A percentile compares a stretch with the other conserved stretches of the same genome.
phyloP scores from a whole-genome alignment of 1,140 invertebrate species.

The Diorhabda elongata region DNA sequence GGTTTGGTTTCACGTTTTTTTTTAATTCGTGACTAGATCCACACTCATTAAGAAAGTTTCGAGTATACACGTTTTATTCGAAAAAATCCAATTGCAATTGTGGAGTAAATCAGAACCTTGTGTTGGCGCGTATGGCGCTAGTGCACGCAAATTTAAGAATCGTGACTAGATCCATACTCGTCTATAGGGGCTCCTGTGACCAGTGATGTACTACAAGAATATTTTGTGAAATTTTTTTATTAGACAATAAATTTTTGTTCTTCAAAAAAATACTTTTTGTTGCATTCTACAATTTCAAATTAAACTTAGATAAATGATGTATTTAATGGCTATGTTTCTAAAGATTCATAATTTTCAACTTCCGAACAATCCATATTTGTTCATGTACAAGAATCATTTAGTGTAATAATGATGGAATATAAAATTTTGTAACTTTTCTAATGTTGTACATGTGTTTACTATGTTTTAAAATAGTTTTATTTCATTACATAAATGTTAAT shows the following conservation, averaged over 20 bases:
- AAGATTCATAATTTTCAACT: too few species aligned
- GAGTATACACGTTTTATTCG: neutral
- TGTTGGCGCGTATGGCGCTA: slow-evolving; percentile 74
- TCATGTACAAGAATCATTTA: too few species aligned
- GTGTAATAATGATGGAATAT: too few species aligned
- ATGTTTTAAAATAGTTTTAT: too few species aligned
- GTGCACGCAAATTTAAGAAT: slow-evolving; percentile 59
- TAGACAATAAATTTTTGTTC: neutral
- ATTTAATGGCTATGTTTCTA: too few species aligned
- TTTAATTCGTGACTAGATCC: slow-evolving; percentile 75
- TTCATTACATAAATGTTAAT: too few species aligned
- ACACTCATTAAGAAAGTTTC: slow-evolving; percentile 68
- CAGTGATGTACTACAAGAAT: neutral
- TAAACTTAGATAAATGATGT: too few species aligned
- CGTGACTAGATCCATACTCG: slow-evolving; percentile 86
- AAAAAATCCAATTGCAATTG: neutral
- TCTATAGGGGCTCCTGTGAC: slow-evolving; percentile 54
- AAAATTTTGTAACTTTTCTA: too few species aligned
- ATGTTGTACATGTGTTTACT: too few species aligned
- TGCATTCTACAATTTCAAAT: too few species aligned
- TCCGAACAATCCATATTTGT: too few species aligned
- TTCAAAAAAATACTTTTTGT: slow-evolving; percentile 3
- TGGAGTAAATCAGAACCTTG: slow-evolving; percentile 36
- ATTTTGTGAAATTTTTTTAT: neutral
- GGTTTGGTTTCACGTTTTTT: slow-evolving; percentile 64